phyloP scores from a whole-genome alignment of 2,797 vertebrate species.

The Eospalax fontanierii region DNA sequence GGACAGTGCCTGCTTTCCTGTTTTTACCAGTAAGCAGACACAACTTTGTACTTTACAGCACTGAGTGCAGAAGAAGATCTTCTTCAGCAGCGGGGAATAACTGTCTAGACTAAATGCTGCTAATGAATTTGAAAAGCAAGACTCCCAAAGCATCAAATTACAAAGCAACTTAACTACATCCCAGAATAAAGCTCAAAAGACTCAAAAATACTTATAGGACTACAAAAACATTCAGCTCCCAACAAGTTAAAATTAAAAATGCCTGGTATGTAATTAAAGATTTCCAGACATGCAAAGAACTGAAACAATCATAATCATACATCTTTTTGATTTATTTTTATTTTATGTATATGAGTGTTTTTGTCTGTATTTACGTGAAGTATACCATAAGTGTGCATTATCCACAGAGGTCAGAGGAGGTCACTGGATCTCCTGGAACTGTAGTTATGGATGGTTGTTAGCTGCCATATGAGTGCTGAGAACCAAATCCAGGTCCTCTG shows the following conservation, averaged over 20 bases:
- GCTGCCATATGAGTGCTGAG: no score
- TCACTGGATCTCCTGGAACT: no score
- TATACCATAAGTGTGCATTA: no score
- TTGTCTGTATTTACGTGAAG: no score
- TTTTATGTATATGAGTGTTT: no score
- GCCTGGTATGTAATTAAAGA: not conserved
- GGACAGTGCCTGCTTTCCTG: not conserved
- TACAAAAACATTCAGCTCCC: not conserved
- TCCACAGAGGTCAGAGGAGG: no score
- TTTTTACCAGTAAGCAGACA: not conserved
- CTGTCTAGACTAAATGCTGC: not conserved
- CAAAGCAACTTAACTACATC: constrained; percentile 5
- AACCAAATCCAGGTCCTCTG: no score
- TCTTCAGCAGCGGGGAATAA: constrained; percentile 6
- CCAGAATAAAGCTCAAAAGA: constrained; percentile 51
- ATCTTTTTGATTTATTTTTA: no score
- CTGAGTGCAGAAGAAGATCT: not conserved
- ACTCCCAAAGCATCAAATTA: constrained; percentile 11
- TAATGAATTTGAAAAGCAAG: constrained; percentile 24
- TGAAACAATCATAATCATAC: not conserved
- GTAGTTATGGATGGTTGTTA: no score
- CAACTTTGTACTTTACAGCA: not conserved
- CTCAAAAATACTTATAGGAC: constrained; percentile 10
- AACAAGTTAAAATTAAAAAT: constrained; percentile 62
- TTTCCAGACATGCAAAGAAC: not conserved